Percentiles rank a stretch among this genome's conserved stretches.
Conservation (phyloP, 2,888 invertebrate species). For the Asteroscopus sphinx region DNA sequence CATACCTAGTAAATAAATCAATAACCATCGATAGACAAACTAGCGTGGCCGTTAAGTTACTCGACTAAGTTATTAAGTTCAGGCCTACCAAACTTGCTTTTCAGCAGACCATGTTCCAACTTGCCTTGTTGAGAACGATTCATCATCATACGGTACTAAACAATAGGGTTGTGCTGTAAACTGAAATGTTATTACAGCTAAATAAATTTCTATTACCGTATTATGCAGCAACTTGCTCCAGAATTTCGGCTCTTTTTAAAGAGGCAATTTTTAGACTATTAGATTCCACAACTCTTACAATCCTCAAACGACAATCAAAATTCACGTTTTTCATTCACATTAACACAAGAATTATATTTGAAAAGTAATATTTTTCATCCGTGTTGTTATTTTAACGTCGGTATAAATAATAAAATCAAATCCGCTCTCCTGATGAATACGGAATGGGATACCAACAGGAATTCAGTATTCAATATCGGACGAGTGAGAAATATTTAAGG, state of each 20-base stretch:
- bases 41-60: conserved; percentile 27
- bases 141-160: conserved; percentile 33
- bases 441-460: conserved; percentile 60
- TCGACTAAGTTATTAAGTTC: conserved; percentile 25
- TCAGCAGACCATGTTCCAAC: conserved; percentile 37
- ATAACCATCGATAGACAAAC: conserved; percentile 10
- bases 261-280: too few species aligned
- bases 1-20: too few species aligned
- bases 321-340: not conserved
- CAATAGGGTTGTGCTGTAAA: not conserved
- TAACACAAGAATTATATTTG: not conserved
- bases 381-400: conserved; percentile 48
- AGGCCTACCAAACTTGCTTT: conserved; percentile 39
- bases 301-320: too few species aligned
- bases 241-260: too few species aligned
- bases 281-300: too few species aligned
- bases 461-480: conserved; percentile 60
- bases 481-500: conserved; percentile 53
- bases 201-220: too few species aligned
- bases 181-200: too few species aligned
- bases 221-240: too few species aligned
- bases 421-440: conserved; percentile 60
- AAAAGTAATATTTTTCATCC: conserved; percentile 17
- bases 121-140: conserved; percentile 45
- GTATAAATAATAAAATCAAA: conserved; percentile 58